Evolutionary conservation across 2,888 invertebrate species (phyloP).

Genomic region (Listrodromus nycthemerus): DNA sequence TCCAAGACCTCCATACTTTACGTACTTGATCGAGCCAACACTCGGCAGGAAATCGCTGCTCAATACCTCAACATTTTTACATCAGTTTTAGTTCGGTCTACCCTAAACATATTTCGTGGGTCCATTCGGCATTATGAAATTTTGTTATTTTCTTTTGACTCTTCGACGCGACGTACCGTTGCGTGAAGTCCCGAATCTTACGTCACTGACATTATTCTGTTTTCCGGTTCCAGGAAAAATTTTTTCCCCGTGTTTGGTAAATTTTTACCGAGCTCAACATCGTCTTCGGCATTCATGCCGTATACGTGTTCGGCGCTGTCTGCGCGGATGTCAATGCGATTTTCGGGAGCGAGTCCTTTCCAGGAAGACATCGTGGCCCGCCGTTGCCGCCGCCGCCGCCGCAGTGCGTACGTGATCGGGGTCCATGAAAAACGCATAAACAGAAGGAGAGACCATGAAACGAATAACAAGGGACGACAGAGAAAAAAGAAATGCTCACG

Average conservation of each 20-base stretch:
- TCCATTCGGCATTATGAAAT: neutral
- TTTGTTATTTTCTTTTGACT: neutral
- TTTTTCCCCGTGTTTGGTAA: slow-evolving; percentile 24
- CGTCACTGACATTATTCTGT: neutral
- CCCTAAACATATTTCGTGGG: neutral
- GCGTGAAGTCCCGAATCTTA: neutral
- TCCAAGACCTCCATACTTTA: too few relatives aligned
- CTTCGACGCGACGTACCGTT: neutral
- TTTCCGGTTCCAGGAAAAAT: neutral
- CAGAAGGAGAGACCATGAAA: slow-evolving; percentile 20
- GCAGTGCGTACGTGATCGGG: slow-evolving; percentile 69
- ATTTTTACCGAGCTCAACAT: slow-evolving; percentile 32
- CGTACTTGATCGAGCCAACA: neutral
- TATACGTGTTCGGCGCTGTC: slow-evolving; percentile 52
- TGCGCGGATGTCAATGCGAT: slow-evolving; percentile 30
- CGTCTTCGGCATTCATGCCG: slow-evolving; percentile 37
- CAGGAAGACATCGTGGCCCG: slow-evolving; percentile 49
- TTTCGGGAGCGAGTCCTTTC: slow-evolving; percentile 51
- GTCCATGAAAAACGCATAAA: slow-evolving; percentile 57
- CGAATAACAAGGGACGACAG: slow-evolving; percentile 9
- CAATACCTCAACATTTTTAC: neutral
- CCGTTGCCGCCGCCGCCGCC: slow-evolving; percentile 11
- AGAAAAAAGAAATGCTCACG: slow-evolving; percentile 36
- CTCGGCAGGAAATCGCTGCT: neutral
- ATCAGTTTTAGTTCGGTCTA: neutral